Base-by-base conservation (phyloP, 2,888 invertebrate genomes). In the Lasioglossum zephyrum region DNA sequence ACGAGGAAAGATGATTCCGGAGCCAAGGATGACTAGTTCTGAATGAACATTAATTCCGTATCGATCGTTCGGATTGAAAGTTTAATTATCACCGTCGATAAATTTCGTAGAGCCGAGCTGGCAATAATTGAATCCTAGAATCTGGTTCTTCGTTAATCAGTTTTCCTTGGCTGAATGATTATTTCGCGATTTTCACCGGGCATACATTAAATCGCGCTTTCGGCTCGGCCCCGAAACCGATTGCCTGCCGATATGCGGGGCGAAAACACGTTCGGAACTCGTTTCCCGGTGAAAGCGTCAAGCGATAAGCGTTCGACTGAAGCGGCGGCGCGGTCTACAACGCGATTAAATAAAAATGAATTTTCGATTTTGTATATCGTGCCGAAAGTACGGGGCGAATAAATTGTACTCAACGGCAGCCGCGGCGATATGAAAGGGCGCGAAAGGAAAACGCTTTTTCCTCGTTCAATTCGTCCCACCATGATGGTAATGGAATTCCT, bases 401-500 rank as follows among this genome's bases (percentile, higher is more conserved):
- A 82, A 74, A 86, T 81, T 79, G 49, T 73, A 41, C 66, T 36
- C 49, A 57, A 31, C 60, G 66, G 73, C 31, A 26, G 53, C 73
- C n/a, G 2, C 73, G 69, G 47, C 44, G 41, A 31, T 75, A 78
- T 60, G 78, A 87, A 86, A 80, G 69, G 69, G 73, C 63, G 70
- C 36, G 87, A 88, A 89, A 91, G 88, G 86, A 90, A 89, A 87
- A 88, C 88, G 82, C 82, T 85, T 90, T 90, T 90, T 89, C 47
- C 57, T 86, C 84, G 88, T 91, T 89, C 80, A 84, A 87, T 88
- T 89, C 88, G 90, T 73, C 53, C 26, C 9, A 2, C n/a, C 88
- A 31, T 92, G 89, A 92, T 91, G 87, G 91, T 92, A 92, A 92
- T 92, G 91, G 92, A 92, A 92, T 92, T 92, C 89, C 91, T 93